These are phyloP conservation scores for Polia nebulosa DNA, from an alignment of 2,888 invertebrate species.

Conservation along the genomic window DNA sequence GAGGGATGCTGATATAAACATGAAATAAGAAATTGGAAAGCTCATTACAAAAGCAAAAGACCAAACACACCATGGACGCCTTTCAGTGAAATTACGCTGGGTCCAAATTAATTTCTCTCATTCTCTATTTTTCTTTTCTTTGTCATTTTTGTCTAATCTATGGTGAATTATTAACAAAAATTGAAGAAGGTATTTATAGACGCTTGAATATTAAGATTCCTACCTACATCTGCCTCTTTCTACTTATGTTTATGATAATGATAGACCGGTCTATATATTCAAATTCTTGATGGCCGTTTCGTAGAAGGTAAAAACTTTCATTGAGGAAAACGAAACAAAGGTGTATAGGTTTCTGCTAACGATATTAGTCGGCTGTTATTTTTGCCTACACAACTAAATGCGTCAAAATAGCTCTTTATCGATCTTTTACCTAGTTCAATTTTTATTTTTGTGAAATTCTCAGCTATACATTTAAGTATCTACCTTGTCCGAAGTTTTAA, in stretches of 20 bases:
- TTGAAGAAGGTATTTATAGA: not conserved
- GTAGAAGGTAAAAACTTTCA: not conserved
- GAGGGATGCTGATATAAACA: not conserved
- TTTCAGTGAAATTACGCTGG: not conserved
- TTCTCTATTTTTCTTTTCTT: not conserved
- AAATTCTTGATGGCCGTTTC: not conserved
- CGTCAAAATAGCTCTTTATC: not conserved
- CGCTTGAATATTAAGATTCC: too few relatives aligned
- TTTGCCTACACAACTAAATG: not conserved
- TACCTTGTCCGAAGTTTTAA: not conserved
- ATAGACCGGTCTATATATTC: not conserved
- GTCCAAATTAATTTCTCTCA: not conserved
- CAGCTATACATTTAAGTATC: not conserved
- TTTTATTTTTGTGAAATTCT: not conserved
- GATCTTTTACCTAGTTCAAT: too few relatives aligned
- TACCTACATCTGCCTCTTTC: not conserved
- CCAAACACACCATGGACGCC: not conserved
- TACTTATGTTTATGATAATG: not conserved
- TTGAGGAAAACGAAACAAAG: conserved; percentile 1
- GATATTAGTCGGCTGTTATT: not conserved
- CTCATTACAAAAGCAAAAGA: not conserved
- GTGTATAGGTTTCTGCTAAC: not conserved
- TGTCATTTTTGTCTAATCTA: not conserved
- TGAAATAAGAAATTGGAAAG: not conserved
- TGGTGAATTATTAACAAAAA: too few relatives aligned